Conservation (phyloP, 1,140 invertebrate species). For the Copidosoma floridanum region DNA sequence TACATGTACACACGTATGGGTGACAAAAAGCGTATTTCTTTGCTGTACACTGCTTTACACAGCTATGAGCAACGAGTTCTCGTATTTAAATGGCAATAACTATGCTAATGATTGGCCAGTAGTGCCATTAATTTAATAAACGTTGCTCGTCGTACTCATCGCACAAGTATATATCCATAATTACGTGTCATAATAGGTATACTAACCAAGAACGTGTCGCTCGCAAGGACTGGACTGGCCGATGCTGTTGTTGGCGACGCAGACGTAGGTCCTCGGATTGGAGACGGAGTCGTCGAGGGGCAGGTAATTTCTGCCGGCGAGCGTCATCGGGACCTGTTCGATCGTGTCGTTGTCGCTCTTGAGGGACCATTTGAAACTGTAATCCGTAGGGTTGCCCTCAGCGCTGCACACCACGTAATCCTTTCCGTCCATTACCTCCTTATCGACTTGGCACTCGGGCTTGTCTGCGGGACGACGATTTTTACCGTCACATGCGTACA, state of each 20-base stretch:
- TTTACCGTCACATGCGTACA: background rate
- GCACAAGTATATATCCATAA: too few species aligned
- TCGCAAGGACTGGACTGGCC: slow-evolving; percentile 75
- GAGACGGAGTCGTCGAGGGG: slow-evolving; percentile 65
- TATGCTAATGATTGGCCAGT: too few species aligned
- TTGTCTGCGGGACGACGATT: slow-evolving; percentile 63
- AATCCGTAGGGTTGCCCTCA: slow-evolving; percentile 76
- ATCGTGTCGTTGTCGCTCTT: slow-evolving; percentile 79
- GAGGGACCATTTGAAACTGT: slow-evolving; percentile 81
- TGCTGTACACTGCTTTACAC: too few species aligned
- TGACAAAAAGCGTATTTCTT: too few species aligned
- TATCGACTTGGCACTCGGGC: slow-evolving; percentile 79
- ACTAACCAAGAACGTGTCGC: slow-evolving; percentile 64
- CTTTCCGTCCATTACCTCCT: slow-evolving; percentile 68
- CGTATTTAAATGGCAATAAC: too few species aligned
- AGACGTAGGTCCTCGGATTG: slow-evolving; percentile 77
- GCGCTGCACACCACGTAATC: slow-evolving; percentile 78
- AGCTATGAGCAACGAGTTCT: too few species aligned
- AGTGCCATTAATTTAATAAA: too few species aligned
- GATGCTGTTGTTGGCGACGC: slow-evolving; percentile 79
- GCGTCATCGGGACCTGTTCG: slow-evolving; percentile 52
- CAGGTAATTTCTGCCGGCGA: slow-evolving; percentile 64
- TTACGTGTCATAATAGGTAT: too few species aligned
- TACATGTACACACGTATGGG: too few species aligned
- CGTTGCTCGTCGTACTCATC: too few species aligned